Base-by-base conservation (phyloP, 2,113 vertebrate species). In the Nerophis ophidion region DNA sequence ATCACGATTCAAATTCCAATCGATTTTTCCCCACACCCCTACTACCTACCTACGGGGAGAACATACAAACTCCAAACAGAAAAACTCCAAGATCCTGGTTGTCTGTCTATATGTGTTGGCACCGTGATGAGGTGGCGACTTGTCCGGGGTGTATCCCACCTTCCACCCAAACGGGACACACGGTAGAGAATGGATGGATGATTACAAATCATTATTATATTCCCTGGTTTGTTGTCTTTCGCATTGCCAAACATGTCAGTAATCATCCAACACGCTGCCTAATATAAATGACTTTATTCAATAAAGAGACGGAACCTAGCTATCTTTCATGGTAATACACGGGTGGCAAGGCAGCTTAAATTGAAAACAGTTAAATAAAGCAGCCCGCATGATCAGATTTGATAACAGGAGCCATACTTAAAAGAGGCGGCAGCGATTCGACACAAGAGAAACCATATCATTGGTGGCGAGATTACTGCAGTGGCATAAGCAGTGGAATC, bases 401-500 rank as follows among this genome's bases (percentile, higher is more conserved):
- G 66, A 79, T 77, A 81, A 76, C 67, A 70, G 75, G 52, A 10
- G 68, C 17, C 6, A 65, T 55, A 19, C 8, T 59, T 14, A 46
- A 42, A 65, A 74, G 80, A 48, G 36, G 68, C 79, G 61, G 51
- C 59, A 79, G 68, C 65, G 63, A 56, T 80, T 75, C 75, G 71
- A 84, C 63, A 68, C 71, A 57, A 45, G 38, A 48, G 61, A 75
- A 79, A 82, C 38, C 57, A 62, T 75, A 78, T 82, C 76, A 84
- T 77, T 78, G 75, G 70, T 60, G 60, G 65, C 62, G 66, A 83
- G 82, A 88, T 84, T 79, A 84, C 81, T n/a, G 80, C 60, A 34
- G 62, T 65, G 67, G 75, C 70, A 78, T 77, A 83, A 81, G 72
- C 79, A 85, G 82, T 82, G 78, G 80, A 83, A 86, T 88, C 86